Conservation (phyloP, 2,797 vertebrate genomes). For the Margarornis squamiger region DNA sequence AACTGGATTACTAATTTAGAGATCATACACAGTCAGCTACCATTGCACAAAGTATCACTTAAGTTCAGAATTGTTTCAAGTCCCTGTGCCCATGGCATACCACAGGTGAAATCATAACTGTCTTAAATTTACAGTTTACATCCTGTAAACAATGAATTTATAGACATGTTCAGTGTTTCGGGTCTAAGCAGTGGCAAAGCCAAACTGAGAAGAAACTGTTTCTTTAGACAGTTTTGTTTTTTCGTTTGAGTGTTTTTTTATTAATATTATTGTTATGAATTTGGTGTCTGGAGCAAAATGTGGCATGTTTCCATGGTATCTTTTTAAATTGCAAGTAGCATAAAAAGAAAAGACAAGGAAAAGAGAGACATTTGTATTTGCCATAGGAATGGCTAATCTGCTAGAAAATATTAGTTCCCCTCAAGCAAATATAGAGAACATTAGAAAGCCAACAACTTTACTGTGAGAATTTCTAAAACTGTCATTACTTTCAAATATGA, state of each 20-base stretch:
- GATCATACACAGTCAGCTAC: not conserved
- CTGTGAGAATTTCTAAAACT: not conserved
- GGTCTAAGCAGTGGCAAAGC: not conserved
- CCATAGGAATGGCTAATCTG: not conserved
- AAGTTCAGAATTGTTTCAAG: not conserved
- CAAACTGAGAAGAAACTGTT: not conserved
- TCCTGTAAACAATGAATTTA: not conserved
- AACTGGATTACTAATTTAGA: not conserved
- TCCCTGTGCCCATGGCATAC: not conserved
- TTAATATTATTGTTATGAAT: not conserved
- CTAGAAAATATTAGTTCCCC: not conserved
- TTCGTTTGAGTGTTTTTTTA: fast-evolving
- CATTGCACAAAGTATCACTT: not conserved
- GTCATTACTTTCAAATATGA: not conserved
- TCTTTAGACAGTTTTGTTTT: not conserved
- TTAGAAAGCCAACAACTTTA: not conserved
- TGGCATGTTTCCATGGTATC: not conserved
- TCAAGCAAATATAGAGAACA: not conserved
- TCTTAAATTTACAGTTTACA: not conserved
- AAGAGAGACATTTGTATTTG: not conserved
- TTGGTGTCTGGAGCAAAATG: not conserved
- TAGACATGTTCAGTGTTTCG: not conserved
- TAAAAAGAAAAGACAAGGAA: not conserved
- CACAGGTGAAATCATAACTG: not conserved
- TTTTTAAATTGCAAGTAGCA: not conserved